Evolutionary conservation across 2,888 invertebrate species (phyloP).

Genomic region (Agonum fuliginosum): DNA sequence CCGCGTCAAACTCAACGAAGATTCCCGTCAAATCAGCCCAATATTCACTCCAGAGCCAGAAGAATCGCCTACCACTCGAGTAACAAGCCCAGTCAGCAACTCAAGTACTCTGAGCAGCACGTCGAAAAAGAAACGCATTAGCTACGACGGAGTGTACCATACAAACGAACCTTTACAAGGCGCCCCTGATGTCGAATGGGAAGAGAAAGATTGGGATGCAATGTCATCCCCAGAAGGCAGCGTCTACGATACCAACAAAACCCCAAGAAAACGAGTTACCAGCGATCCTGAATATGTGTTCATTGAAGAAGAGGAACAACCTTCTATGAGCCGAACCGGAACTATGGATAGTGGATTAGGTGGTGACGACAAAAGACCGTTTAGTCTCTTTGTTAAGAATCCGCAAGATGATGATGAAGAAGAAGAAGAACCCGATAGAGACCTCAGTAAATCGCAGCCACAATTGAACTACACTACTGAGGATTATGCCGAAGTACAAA

Average conservation of each 20-base stretch:
- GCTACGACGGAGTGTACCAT: slow-evolving; percentile 88
- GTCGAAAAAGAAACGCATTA: slow-evolving; percentile 78
- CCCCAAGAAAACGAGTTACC: slow-evolving; percentile 53
- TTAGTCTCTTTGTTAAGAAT: slow-evolving; percentile 22
- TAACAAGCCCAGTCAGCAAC: slow-evolving; percentile 66
- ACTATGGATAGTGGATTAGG: slow-evolving; percentile 55
- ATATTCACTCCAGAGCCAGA: slow-evolving; percentile 56
- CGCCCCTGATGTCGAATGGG: slow-evolving; percentile 85
- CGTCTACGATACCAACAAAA: slow-evolving; percentile 57
- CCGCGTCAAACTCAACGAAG: slow-evolving; percentile 63
- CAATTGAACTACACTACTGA: slow-evolving; percentile 64
- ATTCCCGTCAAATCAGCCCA: slow-evolving; percentile 61
- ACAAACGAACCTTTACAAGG: slow-evolving; percentile 87
- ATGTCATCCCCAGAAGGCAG: slow-evolving; percentile 73
- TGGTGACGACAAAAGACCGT: slow-evolving; percentile 46
- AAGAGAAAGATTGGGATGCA: slow-evolving; percentile 85
- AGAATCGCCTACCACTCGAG: slow-evolving; percentile 58
- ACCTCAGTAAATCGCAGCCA: slow-evolving; percentile 51
- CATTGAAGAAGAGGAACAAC: slow-evolving; percentile 53
- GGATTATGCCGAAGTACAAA: slow-evolving; percentile 65
- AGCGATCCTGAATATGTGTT: slow-evolving; percentile 62
- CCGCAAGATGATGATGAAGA: background rate
- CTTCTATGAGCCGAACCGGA: slow-evolving; percentile 18
- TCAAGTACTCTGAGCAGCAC: slow-evolving; percentile 63
- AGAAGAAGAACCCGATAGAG: slow-evolving; percentile 7